phyloP scores from a whole-genome alignment of 2,888 invertebrate species.

The Gryllus longicercus region DNA sequence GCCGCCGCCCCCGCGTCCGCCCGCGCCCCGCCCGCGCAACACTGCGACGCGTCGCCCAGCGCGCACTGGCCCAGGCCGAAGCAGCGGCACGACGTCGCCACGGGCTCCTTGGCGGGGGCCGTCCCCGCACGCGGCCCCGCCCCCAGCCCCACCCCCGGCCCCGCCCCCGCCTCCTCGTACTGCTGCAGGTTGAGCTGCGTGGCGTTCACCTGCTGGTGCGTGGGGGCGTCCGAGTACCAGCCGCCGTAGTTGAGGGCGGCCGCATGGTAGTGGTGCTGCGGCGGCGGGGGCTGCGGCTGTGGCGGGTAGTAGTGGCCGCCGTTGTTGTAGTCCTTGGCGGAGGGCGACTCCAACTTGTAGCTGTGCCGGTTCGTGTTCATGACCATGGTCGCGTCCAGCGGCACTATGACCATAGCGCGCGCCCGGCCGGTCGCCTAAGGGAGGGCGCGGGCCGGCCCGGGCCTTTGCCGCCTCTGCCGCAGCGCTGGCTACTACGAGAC shows the following conservation, averaged over 20 bases:
- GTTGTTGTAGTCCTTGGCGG: slow-evolving; percentile 31
- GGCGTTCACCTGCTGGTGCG: slow-evolving; percentile 21
- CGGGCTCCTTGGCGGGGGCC: neutral
- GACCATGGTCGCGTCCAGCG: slow-evolving; percentile 28
- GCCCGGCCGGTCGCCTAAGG: neutral
- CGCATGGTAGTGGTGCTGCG: slow-evolving; percentile 2
- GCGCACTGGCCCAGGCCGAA: neutral
- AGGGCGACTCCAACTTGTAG: slow-evolving; percentile 34
- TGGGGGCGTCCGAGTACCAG: slow-evolving; percentile 29
- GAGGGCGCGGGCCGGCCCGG: neutral
- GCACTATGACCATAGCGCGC: slow-evolving; percentile 25
- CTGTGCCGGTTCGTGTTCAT: slow-evolving; percentile 34
- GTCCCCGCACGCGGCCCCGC: neutral
- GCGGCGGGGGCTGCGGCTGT: slow-evolving; percentile 24
- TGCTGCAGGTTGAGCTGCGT: slow-evolving; percentile 19
- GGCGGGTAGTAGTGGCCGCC: slow-evolving; percentile 23
- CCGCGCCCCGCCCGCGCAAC: neutral
- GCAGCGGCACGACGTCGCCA: slow-evolving; percentile 18
- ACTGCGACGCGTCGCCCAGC: neutral
- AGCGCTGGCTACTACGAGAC: neutral
- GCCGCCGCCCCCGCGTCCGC: slow-evolving; percentile 38
- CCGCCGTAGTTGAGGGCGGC: slow-evolving; percentile 28
- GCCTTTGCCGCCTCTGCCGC: neutral
- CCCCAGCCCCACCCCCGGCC: neutral
- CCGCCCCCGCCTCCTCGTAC: slow-evolving; percentile 22